phyloP scores from a whole-genome alignment of 2,888 invertebrate genomes.

The Unio delphinus region DNA sequence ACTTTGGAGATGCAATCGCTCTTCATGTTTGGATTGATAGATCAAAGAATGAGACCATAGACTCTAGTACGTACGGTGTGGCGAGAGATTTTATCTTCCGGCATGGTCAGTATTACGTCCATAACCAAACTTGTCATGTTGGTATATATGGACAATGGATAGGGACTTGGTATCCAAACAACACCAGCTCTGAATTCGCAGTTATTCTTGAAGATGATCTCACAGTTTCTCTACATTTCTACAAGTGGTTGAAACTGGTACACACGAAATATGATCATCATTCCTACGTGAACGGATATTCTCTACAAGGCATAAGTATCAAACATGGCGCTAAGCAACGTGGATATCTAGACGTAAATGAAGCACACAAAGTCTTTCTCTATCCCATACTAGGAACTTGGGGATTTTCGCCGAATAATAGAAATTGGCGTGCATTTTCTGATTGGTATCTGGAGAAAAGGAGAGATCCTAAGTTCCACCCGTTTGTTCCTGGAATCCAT shows the following conservation, averaged over 20 bases:
- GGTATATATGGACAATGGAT: constrained; percentile 48
- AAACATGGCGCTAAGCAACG: constrained; percentile 26
- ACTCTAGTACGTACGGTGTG: too few species aligned
- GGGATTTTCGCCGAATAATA: constrained; percentile 52
- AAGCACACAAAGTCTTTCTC: constrained; percentile 30
- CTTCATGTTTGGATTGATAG: too few species aligned
- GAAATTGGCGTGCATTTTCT: constrained; percentile 43
- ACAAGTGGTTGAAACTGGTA: constrained; percentile 55
- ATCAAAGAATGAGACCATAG: too few species aligned
- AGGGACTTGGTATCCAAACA: constrained; percentile 49
- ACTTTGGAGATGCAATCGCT: too few species aligned
- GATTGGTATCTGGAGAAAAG: constrained; percentile 40
- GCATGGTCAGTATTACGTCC: too few species aligned
- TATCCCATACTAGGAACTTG: constrained; percentile 57
- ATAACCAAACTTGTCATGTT: constrained; percentile 18
- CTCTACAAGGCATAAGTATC: constrained; percentile 46
- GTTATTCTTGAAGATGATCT: constrained; percentile 62
- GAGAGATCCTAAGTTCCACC: constrained; percentile 35
- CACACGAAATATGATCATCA: constrained; percentile 43
- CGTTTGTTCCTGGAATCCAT: constrained; percentile 48
- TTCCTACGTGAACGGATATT: constrained; percentile 46
- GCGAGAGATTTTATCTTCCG: too few species aligned
- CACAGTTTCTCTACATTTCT: constrained; percentile 51
- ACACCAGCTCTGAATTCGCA: constrained; percentile 48
- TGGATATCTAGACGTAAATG: constrained; percentile 18